Conservation (phyloP, 2,888 invertebrate species). For the Cabera pusaria region DNA sequence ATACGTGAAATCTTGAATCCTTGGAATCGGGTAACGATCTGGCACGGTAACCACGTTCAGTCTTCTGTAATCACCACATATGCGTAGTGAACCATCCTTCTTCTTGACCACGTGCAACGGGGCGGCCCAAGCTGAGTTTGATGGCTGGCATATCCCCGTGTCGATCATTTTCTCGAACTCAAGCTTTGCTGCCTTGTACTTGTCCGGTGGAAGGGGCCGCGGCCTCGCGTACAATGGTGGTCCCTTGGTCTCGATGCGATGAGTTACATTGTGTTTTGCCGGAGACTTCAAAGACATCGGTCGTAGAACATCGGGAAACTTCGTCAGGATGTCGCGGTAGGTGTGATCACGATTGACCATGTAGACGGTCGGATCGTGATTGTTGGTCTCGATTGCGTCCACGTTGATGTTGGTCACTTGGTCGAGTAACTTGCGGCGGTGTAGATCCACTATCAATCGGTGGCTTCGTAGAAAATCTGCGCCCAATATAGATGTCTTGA, state of each 20-base stretch:
- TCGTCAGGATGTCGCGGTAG: neutral
- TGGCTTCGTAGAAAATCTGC: neutral
- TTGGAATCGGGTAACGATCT: neutral
- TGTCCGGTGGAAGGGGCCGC: neutral
- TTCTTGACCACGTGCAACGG: conserved; percentile 1
- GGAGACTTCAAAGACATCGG: neutral
- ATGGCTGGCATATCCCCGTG: neutral
- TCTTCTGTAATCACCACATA: conserved; percentile 1
- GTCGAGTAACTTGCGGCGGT: neutral
- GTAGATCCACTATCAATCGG: neutral
- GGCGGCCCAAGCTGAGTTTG: neutral
- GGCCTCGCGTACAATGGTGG: neutral
- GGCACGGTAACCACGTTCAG: neutral
- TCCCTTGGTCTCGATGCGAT: neutral
- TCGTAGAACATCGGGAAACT: neutral
- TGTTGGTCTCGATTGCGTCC: neutral
- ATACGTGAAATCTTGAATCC: conserved; percentile 1
- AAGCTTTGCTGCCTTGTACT: conserved; percentile 1
- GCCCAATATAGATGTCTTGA: neutral
- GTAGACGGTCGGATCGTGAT: neutral
- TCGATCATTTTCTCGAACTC: conserved; percentile 3
- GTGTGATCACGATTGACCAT: neutral
- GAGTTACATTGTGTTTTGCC: neutral
- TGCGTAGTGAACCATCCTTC: conserved; percentile 1
- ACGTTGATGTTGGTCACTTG: neutral